A percentile compares a stretch with the other conserved stretches of the same genome.
These are phyloP conservation scores for Xerus rutilus DNA, from an alignment of 2,797 vertebrate species.

Conservation along the genomic window DNA sequence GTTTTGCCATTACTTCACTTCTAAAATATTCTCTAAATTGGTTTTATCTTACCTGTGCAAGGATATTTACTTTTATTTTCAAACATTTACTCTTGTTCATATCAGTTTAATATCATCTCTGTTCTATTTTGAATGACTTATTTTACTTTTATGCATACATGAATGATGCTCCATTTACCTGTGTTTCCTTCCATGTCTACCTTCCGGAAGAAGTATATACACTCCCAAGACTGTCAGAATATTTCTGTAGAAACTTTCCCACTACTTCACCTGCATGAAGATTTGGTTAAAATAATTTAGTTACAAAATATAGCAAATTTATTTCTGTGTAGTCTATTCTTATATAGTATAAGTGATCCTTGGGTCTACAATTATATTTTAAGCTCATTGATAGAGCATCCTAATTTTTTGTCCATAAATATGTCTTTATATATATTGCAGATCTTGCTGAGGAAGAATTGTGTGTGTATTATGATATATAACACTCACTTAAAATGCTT, in stretches of 20 bases:
- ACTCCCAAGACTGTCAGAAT: background rate
- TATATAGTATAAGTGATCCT: background rate
- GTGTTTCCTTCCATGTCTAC: background rate
- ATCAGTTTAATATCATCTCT: background rate
- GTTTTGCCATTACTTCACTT: background rate
- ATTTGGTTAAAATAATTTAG: background rate
- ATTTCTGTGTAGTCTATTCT: background rate
- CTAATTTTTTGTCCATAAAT: background rate
- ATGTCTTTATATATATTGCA: background rate
- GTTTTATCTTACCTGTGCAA: background rate
- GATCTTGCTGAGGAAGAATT: background rate
- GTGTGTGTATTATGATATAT: background rate
- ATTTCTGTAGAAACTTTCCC: background rate
- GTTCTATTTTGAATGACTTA: rapidly evolving
- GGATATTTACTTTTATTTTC: background rate
- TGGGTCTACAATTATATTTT: background rate
- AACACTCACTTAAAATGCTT: background rate
- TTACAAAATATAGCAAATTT: background rate
- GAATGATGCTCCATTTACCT: background rate
- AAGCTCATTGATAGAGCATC: background rate
- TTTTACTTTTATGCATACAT: background rate
- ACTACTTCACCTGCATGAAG: background rate
- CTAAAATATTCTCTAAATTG: background rate
- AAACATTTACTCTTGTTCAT: background rate
- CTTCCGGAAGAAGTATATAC: background rate